phyloP scores from a whole-genome alignment of 92 coral and sea anemone genomes.

The Palythoa caribaeorum region DNA sequence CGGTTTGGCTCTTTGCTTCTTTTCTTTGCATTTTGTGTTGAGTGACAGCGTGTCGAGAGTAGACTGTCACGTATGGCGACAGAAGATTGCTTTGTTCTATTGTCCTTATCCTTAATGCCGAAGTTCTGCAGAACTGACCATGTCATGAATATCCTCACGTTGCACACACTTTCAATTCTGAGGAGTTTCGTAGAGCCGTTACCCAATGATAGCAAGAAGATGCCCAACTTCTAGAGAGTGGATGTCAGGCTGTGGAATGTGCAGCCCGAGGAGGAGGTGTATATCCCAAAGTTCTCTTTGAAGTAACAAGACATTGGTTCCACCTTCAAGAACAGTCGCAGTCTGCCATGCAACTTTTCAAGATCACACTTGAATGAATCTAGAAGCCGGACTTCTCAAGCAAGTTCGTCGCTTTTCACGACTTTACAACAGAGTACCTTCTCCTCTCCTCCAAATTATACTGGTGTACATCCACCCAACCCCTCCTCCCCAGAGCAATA shows the following conservation, averaged over 20 bases:
- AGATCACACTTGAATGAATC: constrained; percentile 76
- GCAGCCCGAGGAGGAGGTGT: constrained; percentile 99
- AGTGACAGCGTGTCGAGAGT: no score
- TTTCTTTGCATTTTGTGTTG: no score
- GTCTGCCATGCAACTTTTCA: constrained; percentile 35
- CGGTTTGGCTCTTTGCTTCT: no score
- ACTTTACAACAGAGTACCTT: constrained; percentile 61
- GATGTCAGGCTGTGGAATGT: constrained; percentile 93
- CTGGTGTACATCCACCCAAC: constrained; percentile 72
- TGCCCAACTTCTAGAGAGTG: constrained; percentile 85
- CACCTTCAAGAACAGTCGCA: constrained; percentile 90
- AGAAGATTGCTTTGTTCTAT: no score
- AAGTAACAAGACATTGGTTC: constrained; percentile 96
- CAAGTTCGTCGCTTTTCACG: constrained; percentile 66
- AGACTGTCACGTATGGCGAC: no score
- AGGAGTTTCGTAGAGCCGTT: constrained; percentile 88
- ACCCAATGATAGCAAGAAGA: constrained; percentile 92
- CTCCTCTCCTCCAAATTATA: constrained; percentile 62
- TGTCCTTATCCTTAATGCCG: no score
- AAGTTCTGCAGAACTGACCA: constrained; percentile 83
- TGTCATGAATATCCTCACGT: constrained; percentile 85
- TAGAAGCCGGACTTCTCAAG: constrained; percentile 68
- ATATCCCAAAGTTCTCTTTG: constrained; percentile 96
- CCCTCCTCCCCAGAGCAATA: constrained; percentile 91
- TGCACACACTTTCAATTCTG: constrained; percentile 97